Evolutionary conservation across 2,888 invertebrate species (phyloP).

Genomic region (Myopa testacea): DNA sequence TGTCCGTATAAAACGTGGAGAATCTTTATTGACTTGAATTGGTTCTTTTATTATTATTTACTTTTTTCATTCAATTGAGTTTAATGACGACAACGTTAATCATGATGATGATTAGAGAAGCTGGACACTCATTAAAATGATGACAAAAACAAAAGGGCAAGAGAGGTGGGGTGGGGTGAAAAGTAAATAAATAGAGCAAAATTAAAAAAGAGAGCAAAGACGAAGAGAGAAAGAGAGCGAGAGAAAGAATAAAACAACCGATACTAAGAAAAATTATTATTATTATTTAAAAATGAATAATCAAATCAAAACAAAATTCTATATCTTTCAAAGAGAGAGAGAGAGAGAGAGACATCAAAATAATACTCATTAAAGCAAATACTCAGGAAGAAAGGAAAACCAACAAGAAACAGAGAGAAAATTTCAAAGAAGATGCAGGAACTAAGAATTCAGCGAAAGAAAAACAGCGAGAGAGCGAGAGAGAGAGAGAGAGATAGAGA

Average conservation of each 20-base stretch:
- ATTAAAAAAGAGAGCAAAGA: not conserved
- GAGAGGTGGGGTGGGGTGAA: not conserved
- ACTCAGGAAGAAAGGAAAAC: too few species aligned
- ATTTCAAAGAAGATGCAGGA: too few species aligned
- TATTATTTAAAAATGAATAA: not conserved
- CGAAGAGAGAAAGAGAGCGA: not conserved
- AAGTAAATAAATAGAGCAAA: not conserved
- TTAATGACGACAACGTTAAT: constrained; percentile 14
- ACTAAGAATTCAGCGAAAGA: too few species aligned
- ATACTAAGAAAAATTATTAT: too few species aligned
- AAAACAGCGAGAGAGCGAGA: too few species aligned
- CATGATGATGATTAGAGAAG: not conserved
- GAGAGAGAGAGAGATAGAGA: too few species aligned
- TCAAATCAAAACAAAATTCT: not conserved
- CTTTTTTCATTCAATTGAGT: constrained; percentile 33
- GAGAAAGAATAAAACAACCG: not conserved
- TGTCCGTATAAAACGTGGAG: constrained; percentile 5
- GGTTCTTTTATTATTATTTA: constrained; percentile 31
- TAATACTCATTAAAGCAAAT: too few species aligned
- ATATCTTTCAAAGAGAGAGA: not conserved
- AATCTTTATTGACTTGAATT: constrained; percentile 40
- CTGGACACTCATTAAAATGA: not conserved
- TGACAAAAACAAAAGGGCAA: not conserved
- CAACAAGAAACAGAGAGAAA: too few species aligned
- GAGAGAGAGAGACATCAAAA: too few species aligned